Base-by-base conservation (phyloP, 1,140 invertebrate genomes). In the Kradibia gibbosae region DNA sequence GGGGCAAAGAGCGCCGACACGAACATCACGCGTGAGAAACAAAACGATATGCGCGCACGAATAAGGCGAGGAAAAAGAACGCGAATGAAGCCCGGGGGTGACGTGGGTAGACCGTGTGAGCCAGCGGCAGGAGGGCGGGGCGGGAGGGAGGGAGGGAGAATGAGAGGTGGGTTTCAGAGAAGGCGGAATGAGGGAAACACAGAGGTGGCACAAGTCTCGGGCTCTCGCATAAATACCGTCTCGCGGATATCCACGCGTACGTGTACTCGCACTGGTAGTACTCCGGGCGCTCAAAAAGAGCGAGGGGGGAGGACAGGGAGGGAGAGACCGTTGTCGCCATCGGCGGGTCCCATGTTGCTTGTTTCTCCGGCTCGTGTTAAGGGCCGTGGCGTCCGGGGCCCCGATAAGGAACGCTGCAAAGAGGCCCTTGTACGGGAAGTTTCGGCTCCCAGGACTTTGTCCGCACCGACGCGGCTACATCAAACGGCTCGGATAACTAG, bases 321-420 rank as follows among this genome's bases (percentile, higher is more conserved):
- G 15, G 72, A 31, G 50, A 28, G 20, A 17, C 25, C 20, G 31
- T 22, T 20, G 20, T 78, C 62, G 42, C 39, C 45, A 62, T 55
- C 72, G 72, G 15, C 72, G 70, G n/a, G 73, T 17, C 31, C 20
- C 74, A n/a, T 78, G 75, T 78, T 78, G 60, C 45, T 65, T 45
- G 39, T 53, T 76, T 55, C 73, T 75, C 34, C 31, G 31, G 53
- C 57, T 57, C 57, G 76, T 67, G 76, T 67, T 78, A 78, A 62
- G 57, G 31, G n/a, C 67, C 50, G 15, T 15, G 22, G 15, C 25
- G 34, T 42, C 72, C 28, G 25, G 17, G 62, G 34, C 65, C n/a
- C 65, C 74, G 74, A 76, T 76, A 76, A 76, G 74, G 48, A 78
- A 70, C 60, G 50, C 67, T 39, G 53, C 50, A 53, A 60, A 25